A percentile compares a stretch with the other conserved stretches of the same genome.
Conservation (phyloP, 1,140 invertebrate genomes). For the Dufourea novaeangliae region DNA sequence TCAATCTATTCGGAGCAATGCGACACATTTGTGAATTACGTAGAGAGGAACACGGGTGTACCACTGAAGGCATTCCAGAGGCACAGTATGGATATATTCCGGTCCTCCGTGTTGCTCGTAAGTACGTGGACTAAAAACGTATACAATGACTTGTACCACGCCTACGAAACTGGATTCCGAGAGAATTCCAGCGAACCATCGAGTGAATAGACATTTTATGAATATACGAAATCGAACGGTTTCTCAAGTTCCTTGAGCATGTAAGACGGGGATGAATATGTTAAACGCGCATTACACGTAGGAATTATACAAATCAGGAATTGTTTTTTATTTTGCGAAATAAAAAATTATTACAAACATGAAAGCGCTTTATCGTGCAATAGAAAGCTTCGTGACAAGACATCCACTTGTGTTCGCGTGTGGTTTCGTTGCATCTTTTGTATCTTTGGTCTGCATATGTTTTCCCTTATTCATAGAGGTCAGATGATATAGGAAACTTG, state of each 20-base stretch:
- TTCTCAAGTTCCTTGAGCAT: background rate
- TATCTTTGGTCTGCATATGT: constrained; percentile 21
- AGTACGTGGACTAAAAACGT: constrained; percentile 50
- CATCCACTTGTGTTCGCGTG: background rate
- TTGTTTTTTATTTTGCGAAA: constrained; percentile 21
- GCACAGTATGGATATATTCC: constrained; percentile 50
- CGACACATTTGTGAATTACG: constrained; percentile 61
- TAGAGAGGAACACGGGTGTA: constrained; percentile 66
- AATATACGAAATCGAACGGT: background rate
- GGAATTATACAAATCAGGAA: background rate
- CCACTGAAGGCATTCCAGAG: constrained; percentile 69
- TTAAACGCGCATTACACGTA: no score
- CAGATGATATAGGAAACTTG: background rate
- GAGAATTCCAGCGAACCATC: background rate
- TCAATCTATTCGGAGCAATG: constrained; percentile 63
- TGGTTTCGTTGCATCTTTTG: no score
- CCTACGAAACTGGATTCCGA: constrained; percentile 58
- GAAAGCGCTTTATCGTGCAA: background rate
- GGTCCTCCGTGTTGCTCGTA: constrained; percentile 41
- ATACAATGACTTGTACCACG: constrained; percentile 51
- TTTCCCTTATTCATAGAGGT: background rate
- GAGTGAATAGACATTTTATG: background rate
- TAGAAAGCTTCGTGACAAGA: background rate
- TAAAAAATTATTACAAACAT: constrained; percentile 16
- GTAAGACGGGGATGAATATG: no score